Evolutionary conservation across 1,140 invertebrate species (phyloP), one percentile per base, ranked within the genome.

Genomic region (Drosophila ananassae): DNA sequence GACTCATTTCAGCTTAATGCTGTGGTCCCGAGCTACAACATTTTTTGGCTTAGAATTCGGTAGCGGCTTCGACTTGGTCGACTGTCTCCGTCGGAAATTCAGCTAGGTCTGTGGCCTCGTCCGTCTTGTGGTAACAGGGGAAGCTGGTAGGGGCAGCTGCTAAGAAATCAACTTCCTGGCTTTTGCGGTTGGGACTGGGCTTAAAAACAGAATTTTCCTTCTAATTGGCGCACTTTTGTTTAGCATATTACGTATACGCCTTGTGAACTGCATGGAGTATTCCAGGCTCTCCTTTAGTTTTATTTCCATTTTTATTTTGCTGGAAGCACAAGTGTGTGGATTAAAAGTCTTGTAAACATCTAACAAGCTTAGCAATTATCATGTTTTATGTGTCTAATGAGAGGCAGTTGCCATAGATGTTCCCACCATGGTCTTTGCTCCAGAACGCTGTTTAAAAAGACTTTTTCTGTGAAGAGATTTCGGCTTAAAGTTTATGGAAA

Each of bases 161-260:
- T 87, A 87, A 87, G 82, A 87, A 87, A 87, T 87, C 82, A 87
- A 87, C 78, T 87, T 87, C 68, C 56, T 79, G 82, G 79, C 78
- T 89, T 85, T 79, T 87, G 82, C 74, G 82, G 82, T 78, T 59
- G 44, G 47, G 47, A 25, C 47, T 73, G 58, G 78, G 82, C 78
- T 87, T 87, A 87, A 85, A 85, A 85, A 73, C 63, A 53, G 53
- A 64, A 87, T 82, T 87, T 85, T 59, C 61, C 74, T 89, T 75
- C 83, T 87, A 87, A 87, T 87, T 87, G 82, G 82, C 79, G 82
- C 83, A 87, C 82, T 87, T 85, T 82, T 87, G 83, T 85, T 85
- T 85, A 76, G 64, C 74, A 81, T 77, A 87, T 82, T 81, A 81
- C 54, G 58, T 68, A 56, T 57, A 80, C 72, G 51, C 73, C 73